Evolutionary conservation across 2,113 vertebrate species (phyloP), one percentile per base, ranked within the genome.

Genomic region (Pycnonotus jocosus): DNA sequence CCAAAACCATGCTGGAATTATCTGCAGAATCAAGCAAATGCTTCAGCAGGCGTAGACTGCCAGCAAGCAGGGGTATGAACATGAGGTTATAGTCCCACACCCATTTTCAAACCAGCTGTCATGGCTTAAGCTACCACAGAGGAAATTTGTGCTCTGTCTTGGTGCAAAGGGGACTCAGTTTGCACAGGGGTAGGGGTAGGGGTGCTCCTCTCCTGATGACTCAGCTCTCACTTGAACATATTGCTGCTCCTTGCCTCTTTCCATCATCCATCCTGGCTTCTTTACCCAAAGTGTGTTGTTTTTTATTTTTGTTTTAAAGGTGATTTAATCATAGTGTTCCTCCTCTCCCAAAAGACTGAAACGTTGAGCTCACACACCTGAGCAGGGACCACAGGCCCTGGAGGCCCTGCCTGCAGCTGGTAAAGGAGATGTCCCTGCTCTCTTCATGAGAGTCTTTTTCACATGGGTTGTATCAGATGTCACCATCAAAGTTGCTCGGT

Each of bases 161-260:
- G 3, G 31, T 15, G 40, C 50, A 57, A 69, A 82, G 25, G 10
- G 40, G 82, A 47, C 33, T 35, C 9, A 5, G 9, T 45, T 66
- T 0, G 0, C 57, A 15, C 14, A 42, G 44, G 5, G 12, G 4
- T 4, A 65, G 19, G 5, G 12, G 4, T 4, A 65, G 19, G 9
- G 35, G 9, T 81, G 25, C 15, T 54, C 14, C 42, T 66, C 6
- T 23, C 87, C 47, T 54, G n/a, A 48, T 28, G 44, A 35, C n/a
- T 79, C 42, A 84, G 38, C 65, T 85, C 20, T 25, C 61, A 37
- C 22, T 37, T 85, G 45, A 51, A 86, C 21, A 44, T 69, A 47
- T 1, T 86, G 50, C 80, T 92, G 22, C 15, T 83, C 28, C 58
- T 42, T 73, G 37, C 15, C 45, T 15, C 15, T 40, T 73, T 58